Base-by-base conservation (phyloP, 2,888 invertebrate species). In the Pherbina coryleti region DNA sequence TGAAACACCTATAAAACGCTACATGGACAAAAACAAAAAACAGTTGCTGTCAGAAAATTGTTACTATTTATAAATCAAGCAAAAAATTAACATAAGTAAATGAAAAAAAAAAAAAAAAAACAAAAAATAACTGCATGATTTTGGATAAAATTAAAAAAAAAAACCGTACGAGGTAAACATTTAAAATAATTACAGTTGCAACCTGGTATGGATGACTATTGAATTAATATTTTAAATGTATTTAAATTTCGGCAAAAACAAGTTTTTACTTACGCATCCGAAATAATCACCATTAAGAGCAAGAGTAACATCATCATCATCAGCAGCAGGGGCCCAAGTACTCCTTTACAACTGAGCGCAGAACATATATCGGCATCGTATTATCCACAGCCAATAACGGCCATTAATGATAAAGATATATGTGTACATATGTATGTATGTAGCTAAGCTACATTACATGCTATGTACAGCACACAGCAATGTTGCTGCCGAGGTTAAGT, bases 261-360 rank as follows among this genome's bases (percentile, higher is more conserved):
- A 55, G 75, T 75, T 75, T 75, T 66, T 44, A 31, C 67, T 55
- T 67, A 75, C 75, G 75, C 75, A 67, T 75, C 75, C 55, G 19
- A 57, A n/a, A 44, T 51, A 14, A 49, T 69, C 14, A 69, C n/a
- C 51, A 51, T 51, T 28, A 60, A 60, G 25, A 60, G 25, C 25
- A 60, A 60, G 28, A 25, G 28, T n/a, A 60, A 28, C 25, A 67
- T 44, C 49, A 44, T n/a, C 49, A 49, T 9, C 49, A 49, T 3
- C 67, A 44, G 14, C 67, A 37, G 31, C 37, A 31, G 9, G 7
- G 5, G 3, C 5, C 22, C 19, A 28, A 17, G n/a, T 70, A 17
- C 53, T 71, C 71, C 55, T 71, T 71, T 57, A 55, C 55, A 71
- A 37, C 55, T 19, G 7, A 17, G 31, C 17, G 70, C 28, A 22